These are phyloP conservation scores for Eudorcas thomsonii DNA, from an alignment of 2,113 vertebrate genomes.

Conservation along the genomic window DNA sequence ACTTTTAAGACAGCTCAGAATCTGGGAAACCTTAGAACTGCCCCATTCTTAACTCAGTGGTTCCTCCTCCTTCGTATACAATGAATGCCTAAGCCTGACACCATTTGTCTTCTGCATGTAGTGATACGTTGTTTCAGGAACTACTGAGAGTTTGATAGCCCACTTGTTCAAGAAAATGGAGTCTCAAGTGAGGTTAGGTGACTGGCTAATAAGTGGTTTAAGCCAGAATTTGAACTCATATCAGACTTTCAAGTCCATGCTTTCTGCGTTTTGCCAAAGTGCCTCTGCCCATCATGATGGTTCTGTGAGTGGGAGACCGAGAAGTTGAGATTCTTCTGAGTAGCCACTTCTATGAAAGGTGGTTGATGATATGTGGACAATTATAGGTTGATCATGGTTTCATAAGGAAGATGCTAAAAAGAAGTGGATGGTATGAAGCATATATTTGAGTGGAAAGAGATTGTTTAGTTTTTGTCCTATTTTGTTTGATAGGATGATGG, in stretches of 20 bases:
- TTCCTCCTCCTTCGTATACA: neutral
- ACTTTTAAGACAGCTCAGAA: neutral
- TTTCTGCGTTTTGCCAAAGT: neutral
- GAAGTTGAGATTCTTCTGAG: neutral
- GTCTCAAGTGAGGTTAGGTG: neutral
- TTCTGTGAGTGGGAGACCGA: neutral
- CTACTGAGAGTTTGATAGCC: neutral
- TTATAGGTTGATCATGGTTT: neutral
- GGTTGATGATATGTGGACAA: neutral
- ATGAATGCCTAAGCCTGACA: neutral
- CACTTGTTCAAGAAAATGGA: neutral
- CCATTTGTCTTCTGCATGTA: neutral
- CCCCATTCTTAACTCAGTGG: neutral
- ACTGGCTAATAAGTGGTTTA: neutral
- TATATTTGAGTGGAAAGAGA: neutral
- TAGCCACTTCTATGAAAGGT: neutral
- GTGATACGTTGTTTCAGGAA: neutral
- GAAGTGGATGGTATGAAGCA: neutral
- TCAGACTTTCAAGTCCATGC: neutral
- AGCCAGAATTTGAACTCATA: neutral
- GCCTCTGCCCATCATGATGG: neutral
- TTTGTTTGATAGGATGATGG: constrained; percentile 17
- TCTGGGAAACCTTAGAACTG: neutral
- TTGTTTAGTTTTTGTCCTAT: neutral
- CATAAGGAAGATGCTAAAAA: neutral